phyloP scores from a whole-genome alignment of 2,113 vertebrate genomes.

The Perca fluviatilis region DNA sequence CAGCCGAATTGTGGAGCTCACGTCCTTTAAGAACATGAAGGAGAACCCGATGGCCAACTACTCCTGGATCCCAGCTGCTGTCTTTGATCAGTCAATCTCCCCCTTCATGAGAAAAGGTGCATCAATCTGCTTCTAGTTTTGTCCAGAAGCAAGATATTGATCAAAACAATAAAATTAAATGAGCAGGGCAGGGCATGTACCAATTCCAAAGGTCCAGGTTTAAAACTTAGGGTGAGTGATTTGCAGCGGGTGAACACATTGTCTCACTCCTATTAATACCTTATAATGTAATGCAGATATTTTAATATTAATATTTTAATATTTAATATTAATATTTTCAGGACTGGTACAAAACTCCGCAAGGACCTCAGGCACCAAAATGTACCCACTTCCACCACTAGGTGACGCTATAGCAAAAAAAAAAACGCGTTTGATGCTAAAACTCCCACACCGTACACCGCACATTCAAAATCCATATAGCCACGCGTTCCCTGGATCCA shows the following conservation, averaged over 20 bases:
- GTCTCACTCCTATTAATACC: background rate
- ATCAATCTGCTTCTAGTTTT: background rate
- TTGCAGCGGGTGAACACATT: background rate
- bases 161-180: background rate
- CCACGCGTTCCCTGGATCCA: too few species aligned
- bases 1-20: conserved; percentile 80
- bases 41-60: conserved; percentile 88
- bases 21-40: conserved; percentile 86
- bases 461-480: too few species aligned
- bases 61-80: conserved; percentile 67
- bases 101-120: conserved; percentile 89
- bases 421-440: too few species aligned
- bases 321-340: too few species aligned
- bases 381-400: too few species aligned
- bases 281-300: background rate
- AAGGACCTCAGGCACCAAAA: too few species aligned
- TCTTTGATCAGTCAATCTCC: conserved; percentile 83
- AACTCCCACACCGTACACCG: too few species aligned
- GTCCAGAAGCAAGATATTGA: background rate
- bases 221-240: background rate
- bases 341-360: too few species aligned
- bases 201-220: background rate
- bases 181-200: background rate
- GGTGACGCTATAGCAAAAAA: too few species aligned
- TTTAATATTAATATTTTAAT: too few species aligned